phyloP scores from a whole-genome alignment of 2,888 invertebrate genomes.

The Chouioia cunea region DNA sequence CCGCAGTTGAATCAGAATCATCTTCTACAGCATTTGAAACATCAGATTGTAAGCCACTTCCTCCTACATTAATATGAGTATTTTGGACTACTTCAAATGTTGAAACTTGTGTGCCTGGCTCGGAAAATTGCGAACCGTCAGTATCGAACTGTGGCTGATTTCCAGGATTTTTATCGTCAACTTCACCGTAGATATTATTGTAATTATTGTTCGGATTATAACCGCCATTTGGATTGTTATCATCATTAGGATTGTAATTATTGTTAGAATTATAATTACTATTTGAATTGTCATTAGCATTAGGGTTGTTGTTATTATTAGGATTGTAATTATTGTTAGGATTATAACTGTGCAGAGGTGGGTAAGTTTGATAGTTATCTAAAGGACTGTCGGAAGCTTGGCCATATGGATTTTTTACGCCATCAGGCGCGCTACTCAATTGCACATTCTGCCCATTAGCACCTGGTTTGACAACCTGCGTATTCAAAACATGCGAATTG shows the following conservation, averaged over 20 bases:
- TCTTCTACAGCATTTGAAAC: slow-evolving; percentile 3
- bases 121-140: background rate
- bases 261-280: background rate
- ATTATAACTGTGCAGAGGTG: slow-evolving; percentile 1
- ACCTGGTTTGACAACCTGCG: slow-evolving; percentile 67
- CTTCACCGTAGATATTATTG: background rate
- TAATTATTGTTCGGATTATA: background rate
- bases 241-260: background rate
- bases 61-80: slow-evolving; percentile 58
- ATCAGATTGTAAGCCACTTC: slow-evolving; percentile 6
- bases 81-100: slow-evolving; percentile 57
- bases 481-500: slow-evolving; percentile 77
- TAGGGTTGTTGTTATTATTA: too few relatives aligned
- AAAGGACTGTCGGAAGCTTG: background rate
- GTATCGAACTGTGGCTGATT: slow-evolving; percentile 26
- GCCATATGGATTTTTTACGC: slow-evolving; percentile 27
- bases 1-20: background rate
- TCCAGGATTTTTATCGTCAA: slow-evolving; percentile 11
- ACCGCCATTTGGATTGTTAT: background rate
- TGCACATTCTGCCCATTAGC: background rate
- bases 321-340: background rate
- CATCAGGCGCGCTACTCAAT: background rate
- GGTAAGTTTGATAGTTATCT: slow-evolving; percentile 13
- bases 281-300: background rate
- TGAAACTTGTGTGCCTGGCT: slow-evolving; percentile 41